Conservation (phyloP, 2,797 vertebrate species). For the Arctocebus calabarensis region DNA sequence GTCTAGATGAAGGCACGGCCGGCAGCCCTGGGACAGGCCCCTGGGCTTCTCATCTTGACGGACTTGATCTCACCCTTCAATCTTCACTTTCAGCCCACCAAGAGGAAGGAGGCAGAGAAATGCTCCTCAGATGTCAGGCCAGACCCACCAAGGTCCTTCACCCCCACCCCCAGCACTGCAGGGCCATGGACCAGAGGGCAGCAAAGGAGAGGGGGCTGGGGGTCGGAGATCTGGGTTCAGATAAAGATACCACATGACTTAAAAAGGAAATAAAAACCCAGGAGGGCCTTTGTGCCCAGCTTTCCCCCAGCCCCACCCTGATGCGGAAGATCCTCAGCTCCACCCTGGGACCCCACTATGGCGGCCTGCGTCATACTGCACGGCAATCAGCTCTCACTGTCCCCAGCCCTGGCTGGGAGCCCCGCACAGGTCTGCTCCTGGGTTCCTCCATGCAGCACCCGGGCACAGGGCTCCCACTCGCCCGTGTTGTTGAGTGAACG, state of each 20-base stretch:
- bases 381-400: neutral
- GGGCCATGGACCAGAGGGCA: too few relatives aligned
- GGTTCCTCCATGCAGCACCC: too few relatives aligned
- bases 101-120: neutral
- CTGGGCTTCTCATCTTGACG: fast-evolving
- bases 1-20: fast-evolving
- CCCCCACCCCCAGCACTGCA: neutral
- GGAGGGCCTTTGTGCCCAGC: neutral
- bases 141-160: neutral
- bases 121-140: neutral
- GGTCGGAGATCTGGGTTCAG: neutral
- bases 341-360: neutral
- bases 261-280: neutral
- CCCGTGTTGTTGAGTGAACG: too few relatives aligned
- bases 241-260: neutral
- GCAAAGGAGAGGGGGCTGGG: too few relatives aligned
- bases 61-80: neutral
- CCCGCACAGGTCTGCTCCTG: neutral
- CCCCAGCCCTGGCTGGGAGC: neutral
- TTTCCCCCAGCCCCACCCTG: neutral
- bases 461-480: neutral
- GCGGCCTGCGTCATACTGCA: neutral
- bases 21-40: neutral
- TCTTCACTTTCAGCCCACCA: neutral
- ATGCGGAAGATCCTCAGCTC: neutral